Evolutionary conservation across 2,113 vertebrate species (phyloP).

Genomic region (Bungarus multicinctus): DNA sequence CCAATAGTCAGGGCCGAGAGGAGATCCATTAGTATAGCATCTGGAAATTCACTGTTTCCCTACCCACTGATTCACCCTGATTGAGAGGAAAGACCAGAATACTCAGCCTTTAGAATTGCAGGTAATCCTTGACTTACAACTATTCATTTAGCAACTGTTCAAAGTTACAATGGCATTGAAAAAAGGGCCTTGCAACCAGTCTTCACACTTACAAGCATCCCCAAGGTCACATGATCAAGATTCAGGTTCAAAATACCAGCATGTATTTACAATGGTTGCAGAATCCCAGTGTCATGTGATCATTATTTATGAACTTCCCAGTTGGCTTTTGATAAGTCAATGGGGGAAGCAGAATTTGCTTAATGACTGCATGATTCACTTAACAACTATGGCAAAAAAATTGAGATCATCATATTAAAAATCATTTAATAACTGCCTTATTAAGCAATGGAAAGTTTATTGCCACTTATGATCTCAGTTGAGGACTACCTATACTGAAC

Average conservation of each 20-base stretch:
- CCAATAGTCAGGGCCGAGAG: neutral
- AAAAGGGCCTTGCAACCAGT: neutral
- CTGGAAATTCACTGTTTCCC: neutral
- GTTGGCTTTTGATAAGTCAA: neutral
- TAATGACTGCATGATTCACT: neutral
- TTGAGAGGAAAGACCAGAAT: neutral
- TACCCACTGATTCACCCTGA: neutral
- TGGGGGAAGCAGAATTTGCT: neutral
- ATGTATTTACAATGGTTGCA: neutral
- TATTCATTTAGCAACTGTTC: neutral
- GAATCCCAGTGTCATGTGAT: neutral
- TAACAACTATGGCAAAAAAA: no score
- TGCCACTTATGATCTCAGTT: no score
- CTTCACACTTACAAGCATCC: neutral
- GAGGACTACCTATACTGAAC: no score
- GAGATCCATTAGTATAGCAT: neutral
- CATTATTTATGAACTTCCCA: neutral
- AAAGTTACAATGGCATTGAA: neutral
- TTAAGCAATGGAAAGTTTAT: no score
- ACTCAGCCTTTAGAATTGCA: neutral
- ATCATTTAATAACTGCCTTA: no score
- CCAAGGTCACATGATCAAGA: neutral
- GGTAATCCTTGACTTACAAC: neutral
- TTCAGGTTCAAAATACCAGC: neutral
- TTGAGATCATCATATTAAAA: no score